A percentile compares a stretch with the other conserved stretches of the same genome.
Evolutionary conservation across 2,113 vertebrate genomes (phyloP).

Genomic region (Camelus bactrianus): DNA sequence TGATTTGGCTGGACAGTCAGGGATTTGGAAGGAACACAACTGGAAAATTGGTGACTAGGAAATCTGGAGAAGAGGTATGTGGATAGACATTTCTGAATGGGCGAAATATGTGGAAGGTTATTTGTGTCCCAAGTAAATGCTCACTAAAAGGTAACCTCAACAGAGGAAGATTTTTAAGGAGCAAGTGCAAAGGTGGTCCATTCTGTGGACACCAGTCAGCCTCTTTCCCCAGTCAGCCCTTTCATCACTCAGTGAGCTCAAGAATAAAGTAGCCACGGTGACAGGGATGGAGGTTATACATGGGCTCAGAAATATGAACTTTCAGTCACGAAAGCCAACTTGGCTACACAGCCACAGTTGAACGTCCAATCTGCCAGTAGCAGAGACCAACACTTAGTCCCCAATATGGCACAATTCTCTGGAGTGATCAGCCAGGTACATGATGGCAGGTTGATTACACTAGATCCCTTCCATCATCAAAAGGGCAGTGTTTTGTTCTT

Average conservation of each 20-base stretch:
- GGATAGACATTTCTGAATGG: neutral
- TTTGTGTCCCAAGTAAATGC: neutral
- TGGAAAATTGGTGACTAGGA: neutral
- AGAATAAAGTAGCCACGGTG: neutral
- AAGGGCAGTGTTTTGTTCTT: neutral
- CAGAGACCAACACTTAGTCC: neutral
- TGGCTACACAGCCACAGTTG: neutral
- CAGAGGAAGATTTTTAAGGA: neutral
- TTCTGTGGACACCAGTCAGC: neutral
- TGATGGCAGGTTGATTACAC: neutral
- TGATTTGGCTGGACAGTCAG: neutral
- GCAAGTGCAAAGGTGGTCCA: neutral
- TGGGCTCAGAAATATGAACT: neutral
- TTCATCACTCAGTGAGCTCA: neutral
- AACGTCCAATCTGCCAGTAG: neutral
- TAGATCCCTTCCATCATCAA: neutral
- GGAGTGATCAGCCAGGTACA: neutral
- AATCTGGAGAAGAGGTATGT: neutral
- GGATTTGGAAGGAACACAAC: neutral
- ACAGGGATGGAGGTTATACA: neutral
- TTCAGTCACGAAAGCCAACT: neutral
- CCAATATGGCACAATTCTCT: neutral
- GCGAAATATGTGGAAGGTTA: neutral
- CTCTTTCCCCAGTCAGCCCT: neutral
- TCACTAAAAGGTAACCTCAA: neutral